Percentiles rank a stretch among this genome's conserved stretches.
Conservation (phyloP, 2,888 invertebrate species). For the Ophion slaviceki region DNA sequence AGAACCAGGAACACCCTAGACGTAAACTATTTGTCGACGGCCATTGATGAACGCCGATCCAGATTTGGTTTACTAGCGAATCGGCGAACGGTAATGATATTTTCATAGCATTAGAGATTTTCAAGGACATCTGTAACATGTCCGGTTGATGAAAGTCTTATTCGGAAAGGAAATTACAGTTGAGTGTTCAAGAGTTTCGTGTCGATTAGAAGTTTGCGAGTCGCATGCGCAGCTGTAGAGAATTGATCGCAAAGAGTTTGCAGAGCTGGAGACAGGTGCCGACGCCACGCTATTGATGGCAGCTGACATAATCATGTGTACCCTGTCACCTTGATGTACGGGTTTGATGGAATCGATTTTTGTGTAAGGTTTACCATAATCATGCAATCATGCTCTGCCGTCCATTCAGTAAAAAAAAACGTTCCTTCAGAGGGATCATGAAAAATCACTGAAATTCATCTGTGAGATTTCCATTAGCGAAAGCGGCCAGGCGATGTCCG, state of each 20-base stretch:
- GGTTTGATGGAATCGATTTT: constrained; percentile 80
- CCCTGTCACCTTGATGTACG: constrained; percentile 86
- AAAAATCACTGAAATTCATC: too few relatives aligned
- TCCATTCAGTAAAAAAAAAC: too few relatives aligned
- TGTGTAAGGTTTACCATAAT: constrained; percentile 63
- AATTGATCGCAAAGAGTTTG: constrained; percentile 64
- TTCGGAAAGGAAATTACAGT: too few relatives aligned
- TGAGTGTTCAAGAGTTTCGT: too few relatives aligned
- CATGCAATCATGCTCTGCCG: too few relatives aligned
- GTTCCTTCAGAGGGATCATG: too few relatives aligned
- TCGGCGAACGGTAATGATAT: constrained; percentile 58
- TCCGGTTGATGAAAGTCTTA: too few relatives aligned
- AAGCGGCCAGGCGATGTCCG: constrained; percentile 71
- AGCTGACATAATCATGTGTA: constrained; percentile 90
- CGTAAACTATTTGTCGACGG: constrained; percentile 58
- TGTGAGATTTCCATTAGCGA: constrained; percentile 51
- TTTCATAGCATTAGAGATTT: background rate
- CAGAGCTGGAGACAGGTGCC: constrained; percentile 73
- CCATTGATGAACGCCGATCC: constrained; percentile 59
- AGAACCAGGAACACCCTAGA: constrained; percentile 49
- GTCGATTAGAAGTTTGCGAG: constrained; percentile 12
- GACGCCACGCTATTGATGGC: constrained; percentile 83
- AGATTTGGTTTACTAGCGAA: constrained; percentile 69
- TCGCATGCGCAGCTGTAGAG: constrained; percentile 24
- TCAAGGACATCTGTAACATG: background rate